phyloP scores from a whole-genome alignment of 2,888 invertebrate genomes.

The Gymnosoma rotundatum region DNA sequence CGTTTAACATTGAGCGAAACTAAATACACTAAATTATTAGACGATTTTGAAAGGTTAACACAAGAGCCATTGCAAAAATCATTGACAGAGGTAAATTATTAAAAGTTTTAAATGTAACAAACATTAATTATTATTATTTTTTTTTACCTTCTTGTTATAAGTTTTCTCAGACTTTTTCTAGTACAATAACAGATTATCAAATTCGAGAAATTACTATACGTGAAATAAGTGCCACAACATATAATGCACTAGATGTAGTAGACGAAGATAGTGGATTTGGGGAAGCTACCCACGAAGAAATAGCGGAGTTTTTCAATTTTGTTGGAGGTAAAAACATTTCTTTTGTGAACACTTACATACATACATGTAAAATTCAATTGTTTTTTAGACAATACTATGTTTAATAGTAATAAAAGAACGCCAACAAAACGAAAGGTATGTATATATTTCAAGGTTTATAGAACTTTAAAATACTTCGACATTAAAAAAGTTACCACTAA shows the following conservation, averaged over 20 bases:
- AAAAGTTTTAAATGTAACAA: not conserved
- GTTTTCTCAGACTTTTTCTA: not conserved
- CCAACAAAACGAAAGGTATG: conserved; percentile 64
- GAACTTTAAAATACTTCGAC: no score
- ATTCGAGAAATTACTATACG: conserved; percentile 72
- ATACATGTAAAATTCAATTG: conserved; percentile 2
- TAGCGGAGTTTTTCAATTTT: conserved; percentile 65
- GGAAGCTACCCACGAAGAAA: conserved; percentile 72
- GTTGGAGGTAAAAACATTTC: conserved; percentile 41
- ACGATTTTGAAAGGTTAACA: conserved; percentile 58
- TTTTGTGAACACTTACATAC: not conserved
- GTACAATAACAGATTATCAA: conserved; percentile 42
- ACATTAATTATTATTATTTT: no score
- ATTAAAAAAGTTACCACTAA: not conserved
- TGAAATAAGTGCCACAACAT: conserved; percentile 69
- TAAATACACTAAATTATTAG: conserved; percentile 53
- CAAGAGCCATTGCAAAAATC: conserved; percentile 15
- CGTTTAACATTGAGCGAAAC: conserved; percentile 46
- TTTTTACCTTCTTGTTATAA: not conserved
- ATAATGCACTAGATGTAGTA: conserved; percentile 44
- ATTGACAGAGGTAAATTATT: conserved; percentile 39
- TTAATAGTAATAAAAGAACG: not conserved
- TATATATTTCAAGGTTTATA: no score
- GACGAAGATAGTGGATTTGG: conserved; percentile 73
- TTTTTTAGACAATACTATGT: conserved; percentile 41